Conservation (phyloP, 2,888 invertebrate genomes). For the Stenoptilia bipunctidactyla region DNA sequence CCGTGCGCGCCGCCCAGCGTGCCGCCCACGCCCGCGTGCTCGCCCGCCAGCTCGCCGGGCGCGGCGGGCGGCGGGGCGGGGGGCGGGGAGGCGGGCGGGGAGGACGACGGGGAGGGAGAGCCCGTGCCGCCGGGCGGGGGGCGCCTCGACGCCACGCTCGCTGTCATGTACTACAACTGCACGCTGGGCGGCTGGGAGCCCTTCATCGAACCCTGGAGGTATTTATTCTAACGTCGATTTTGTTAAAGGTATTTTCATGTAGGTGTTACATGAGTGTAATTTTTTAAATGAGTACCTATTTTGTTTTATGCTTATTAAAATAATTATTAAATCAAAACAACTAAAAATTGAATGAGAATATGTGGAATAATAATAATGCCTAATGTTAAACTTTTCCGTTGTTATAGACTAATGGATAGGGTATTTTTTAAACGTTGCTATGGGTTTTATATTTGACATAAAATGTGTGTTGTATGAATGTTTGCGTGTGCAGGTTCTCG, state of each 20-base stretch:
- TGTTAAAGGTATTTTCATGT: too few species aligned
- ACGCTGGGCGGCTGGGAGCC: conserved; percentile 98
- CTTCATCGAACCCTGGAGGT: conserved; percentile 91
- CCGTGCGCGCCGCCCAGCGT: conserved; percentile 32
- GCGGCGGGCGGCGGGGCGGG: conserved; percentile 11
- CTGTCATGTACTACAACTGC: conserved; percentile 94
- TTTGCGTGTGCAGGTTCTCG: conserved; percentile 55
- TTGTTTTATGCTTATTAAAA: too few species aligned
- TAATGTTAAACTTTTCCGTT: neutral
- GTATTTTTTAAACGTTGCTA: too few species aligned
- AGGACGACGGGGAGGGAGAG: conserved; percentile 34
- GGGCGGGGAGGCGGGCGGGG: conserved; percentile 8
- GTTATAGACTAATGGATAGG: too few species aligned
- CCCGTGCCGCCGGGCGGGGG: conserved; percentile 25
- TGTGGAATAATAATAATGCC: too few species aligned
- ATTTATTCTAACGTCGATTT: too few species aligned
- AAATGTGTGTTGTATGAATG: too few species aligned
- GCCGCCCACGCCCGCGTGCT: conserved; percentile 5
- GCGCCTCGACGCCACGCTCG: conserved; percentile 74
- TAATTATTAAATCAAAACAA: too few species aligned
- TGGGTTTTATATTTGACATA: too few species aligned
- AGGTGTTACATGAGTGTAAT: too few species aligned
- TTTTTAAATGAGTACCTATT: too few species aligned
- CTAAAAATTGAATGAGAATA: too few species aligned
- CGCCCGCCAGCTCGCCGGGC: conserved; percentile 9